These are phyloP conservation scores for Geranospiza caerulescens DNA, from an alignment of 2,797 vertebrate species.

Conservation along the genomic window DNA sequence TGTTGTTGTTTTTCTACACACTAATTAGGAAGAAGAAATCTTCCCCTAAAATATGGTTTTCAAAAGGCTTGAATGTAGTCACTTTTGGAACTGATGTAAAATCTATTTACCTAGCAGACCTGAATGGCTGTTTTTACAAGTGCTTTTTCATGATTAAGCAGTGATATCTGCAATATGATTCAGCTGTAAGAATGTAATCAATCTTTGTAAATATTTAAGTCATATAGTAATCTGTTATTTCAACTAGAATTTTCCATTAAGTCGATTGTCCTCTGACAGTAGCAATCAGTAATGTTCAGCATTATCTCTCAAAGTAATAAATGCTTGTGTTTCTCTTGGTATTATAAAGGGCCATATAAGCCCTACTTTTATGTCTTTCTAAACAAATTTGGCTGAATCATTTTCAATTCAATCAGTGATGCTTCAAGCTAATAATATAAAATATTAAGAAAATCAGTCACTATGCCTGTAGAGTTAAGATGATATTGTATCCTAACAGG, in stretches of 20 bases:
- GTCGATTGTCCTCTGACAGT: not conserved
- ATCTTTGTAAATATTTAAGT: conserved; percentile 17
- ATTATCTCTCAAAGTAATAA: not conserved
- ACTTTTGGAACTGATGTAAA: not conserved
- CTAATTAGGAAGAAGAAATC: not conserved
- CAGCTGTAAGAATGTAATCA: not conserved
- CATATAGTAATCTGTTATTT: not conserved
- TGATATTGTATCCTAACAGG: not conserved
- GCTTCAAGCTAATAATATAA: not conserved
- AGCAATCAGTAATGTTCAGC: not conserved
- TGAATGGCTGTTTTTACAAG: not conserved
- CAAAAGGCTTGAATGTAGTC: not conserved
- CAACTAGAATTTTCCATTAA: not conserved
- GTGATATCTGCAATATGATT: not conserved
- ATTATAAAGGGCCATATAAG: not conserved
- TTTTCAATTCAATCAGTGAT: not conserved
- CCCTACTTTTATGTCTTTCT: not conserved
- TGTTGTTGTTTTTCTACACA: not conserved
- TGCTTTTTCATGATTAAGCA: not conserved
- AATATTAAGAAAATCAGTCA: not conserved
- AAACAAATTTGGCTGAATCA: not conserved
- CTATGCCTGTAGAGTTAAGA: not conserved
- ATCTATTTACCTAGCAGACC: not conserved
- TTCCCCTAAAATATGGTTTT: not conserved
- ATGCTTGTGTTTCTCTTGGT: not conserved